Base-by-base conservation (phyloP, 2,888 invertebrate species). In the Aelia acuminata region DNA sequence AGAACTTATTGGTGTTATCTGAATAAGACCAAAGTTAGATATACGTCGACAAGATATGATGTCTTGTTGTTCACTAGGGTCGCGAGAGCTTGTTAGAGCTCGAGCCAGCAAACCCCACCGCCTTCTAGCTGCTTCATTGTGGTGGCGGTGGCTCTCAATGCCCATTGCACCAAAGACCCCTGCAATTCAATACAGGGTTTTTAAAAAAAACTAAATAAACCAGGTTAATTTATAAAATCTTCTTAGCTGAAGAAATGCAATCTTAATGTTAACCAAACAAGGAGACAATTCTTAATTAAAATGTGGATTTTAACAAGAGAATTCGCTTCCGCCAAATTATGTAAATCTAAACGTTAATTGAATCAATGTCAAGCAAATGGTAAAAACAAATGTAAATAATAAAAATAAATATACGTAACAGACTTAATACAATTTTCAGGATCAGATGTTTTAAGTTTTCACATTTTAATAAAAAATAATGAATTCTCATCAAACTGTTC, bases 51-150 rank as follows among this genome's bases (percentile, higher is more conserved):
- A 92, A 22, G 93, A 93, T 86, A 90, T 90, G 70, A 90, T 89
- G 85, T 90, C 90, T 63, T 88, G 85, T 92, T 93, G 93, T 57
- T 90, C 89, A 85, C 89, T 89, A 70, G 88, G 93, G 57, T 43
- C 85, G 43, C 57, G 85, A 84, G 80, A 84, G 53, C 84, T 89
- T 49, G 85, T 87, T 47, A 96, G 92, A 84, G 95, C 95, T 90
- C 94, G 94, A 88, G 96, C 95, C 91, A 96, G 92, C 85, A 96
- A 94, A 90, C 94, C 94, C 95, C 96, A 96, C 91, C 96, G 94
- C 91, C 94, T 94, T 90, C 95, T 94, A 39, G 95, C 96, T 90
- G 94, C 93, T 91, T 93, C 93, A 92, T 93, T 92, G 91, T 92
- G 87, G 75, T 88, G 88, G 88, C 89, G 87, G 87, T 88, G 88